Evolutionary conservation across 1,140 invertebrate genomes (phyloP), one percentile per base, ranked within the genome.

Genomic region (Glomeris maerens): DNA sequence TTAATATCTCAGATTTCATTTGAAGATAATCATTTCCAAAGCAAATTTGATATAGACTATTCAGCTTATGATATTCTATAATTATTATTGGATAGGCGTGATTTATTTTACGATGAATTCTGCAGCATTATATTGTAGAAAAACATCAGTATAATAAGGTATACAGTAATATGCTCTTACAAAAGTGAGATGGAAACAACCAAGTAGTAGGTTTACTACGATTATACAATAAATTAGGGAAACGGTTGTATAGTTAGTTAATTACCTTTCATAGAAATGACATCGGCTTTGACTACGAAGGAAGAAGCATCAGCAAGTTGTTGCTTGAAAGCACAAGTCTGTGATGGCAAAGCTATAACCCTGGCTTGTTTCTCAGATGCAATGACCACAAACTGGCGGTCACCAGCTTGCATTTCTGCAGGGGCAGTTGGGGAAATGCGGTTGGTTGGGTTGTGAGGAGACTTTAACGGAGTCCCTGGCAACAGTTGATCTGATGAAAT

Each of bases 301-400:
- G 90, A 84, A 5, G 4, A 5, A 42, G 80, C 78, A 58, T 88
- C 85, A 52, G 82, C 78, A 56, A 89, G 74, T 65, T 87, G 83
- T 66, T 85, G 81, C 55, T 82, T 77, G 68, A 85, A 88, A 55
- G 84, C 76, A 68, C 78, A 94, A 70, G 84, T 93, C 68, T 96
- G 92, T 50, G 88, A 92, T 54, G 92, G 92, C 60, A 96, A 75
- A 53, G 87, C 86, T 42, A 94, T 81, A 47, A 96, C 86, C 64
- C 90, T 77, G 46, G 89, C 89, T 71, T 95, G 89, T 67, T 94
- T 95, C 69, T 96, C 91, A 41, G 89, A 93, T 48, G 83, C 82
- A 52, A 96, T 78, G 17, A 93, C 84, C 44, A 89, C 83, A 71
- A 89, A 93, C 74, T 96, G 92, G 55, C 84, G 74, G 71, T 95